These are phyloP conservation scores for Drosophila ananassae DNA, from an alignment of 1,140 invertebrate species.

Conservation along the genomic window DNA sequence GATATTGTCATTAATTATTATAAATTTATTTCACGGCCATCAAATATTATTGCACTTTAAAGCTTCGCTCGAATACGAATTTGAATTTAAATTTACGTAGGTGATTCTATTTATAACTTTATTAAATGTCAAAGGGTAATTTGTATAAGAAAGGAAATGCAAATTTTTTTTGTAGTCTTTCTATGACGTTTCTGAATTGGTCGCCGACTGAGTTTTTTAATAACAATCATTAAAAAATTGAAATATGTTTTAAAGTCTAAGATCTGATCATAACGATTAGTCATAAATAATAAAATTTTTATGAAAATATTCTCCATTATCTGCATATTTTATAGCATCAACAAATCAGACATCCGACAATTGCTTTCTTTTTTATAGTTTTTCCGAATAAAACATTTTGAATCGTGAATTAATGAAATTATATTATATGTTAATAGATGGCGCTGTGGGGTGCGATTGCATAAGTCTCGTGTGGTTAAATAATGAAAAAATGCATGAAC, in stretches of 20 bases:
- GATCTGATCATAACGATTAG: not conserved
- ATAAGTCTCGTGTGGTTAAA: constrained; percentile 44
- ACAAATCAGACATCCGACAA: not conserved
- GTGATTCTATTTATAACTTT: constrained; percentile 37
- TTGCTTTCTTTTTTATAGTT: constrained; percentile 8
- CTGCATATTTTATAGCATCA: not conserved
- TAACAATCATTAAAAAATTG: constrained; percentile 11
- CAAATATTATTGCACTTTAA: constrained; percentile 47
- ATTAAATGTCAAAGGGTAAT: constrained; percentile 49
- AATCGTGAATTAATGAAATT: constrained; percentile 22
- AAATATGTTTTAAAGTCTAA: constrained; percentile 1
- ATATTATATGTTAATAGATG: constrained; percentile 6
- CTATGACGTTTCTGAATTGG: constrained; percentile 27
- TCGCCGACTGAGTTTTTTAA: not conserved
- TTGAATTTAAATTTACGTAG: constrained; percentile 32
- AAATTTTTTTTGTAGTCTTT: constrained; percentile 17
- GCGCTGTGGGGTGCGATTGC: constrained; percentile 33
- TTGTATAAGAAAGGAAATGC: constrained; percentile 50
- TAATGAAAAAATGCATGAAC: constrained; percentile 49
- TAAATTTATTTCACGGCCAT: constrained; percentile 50
- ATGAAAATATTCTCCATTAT: constrained; percentile 1
- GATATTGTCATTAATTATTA: constrained; percentile 50
- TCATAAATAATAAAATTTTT: not conserved
- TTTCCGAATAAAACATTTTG: constrained; percentile 16
- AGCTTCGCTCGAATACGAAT: constrained; percentile 35